These are phyloP conservation scores for Xiphophorus maculatus DNA, from an alignment of 2,113 vertebrate genomes.

Conservation along the genomic window DNA sequence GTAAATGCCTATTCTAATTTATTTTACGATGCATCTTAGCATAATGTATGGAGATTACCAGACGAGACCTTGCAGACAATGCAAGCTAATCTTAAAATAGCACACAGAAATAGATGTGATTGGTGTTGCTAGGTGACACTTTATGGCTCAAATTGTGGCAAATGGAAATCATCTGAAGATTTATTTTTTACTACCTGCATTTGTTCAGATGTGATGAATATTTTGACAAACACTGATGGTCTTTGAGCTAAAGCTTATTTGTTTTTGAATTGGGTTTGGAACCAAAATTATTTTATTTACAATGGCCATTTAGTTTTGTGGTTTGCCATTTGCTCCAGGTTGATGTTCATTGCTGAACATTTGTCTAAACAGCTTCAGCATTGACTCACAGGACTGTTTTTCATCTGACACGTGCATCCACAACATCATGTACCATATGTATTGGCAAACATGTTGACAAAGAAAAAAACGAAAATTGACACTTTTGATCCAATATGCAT, in stretches of 20 bases:
- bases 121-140: constrained; percentile 43
- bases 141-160: constrained; percentile 20
- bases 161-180: neutral
- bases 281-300: neutral
- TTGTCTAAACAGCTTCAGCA: too few species aligned
- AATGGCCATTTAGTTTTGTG: neutral
- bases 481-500: too few species aligned
- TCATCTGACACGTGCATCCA: neutral
- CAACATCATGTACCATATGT: neutral
- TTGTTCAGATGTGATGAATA: constrained; percentile 9
- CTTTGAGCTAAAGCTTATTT: constrained; percentile 9
- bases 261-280: neutral
- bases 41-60: constrained; percentile 3
- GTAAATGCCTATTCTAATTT: neutral
- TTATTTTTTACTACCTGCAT: constrained; percentile 11
- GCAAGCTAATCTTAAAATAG: constrained; percentile 12
- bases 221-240: neutral
- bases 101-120: constrained; percentile 15
- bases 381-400: neutral
- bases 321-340: too few species aligned
- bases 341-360: too few species aligned
- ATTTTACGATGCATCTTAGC: neutral
- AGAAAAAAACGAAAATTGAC: too few species aligned
- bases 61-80: constrained; percentile 20
- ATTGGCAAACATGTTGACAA: neutral